A percentile compares a stretch with the other conserved stretches of the same genome.
These are phyloP conservation scores for Papilio demoleus DNA, from an alignment of 2,888 invertebrate species.

Conservation along the genomic window DNA sequence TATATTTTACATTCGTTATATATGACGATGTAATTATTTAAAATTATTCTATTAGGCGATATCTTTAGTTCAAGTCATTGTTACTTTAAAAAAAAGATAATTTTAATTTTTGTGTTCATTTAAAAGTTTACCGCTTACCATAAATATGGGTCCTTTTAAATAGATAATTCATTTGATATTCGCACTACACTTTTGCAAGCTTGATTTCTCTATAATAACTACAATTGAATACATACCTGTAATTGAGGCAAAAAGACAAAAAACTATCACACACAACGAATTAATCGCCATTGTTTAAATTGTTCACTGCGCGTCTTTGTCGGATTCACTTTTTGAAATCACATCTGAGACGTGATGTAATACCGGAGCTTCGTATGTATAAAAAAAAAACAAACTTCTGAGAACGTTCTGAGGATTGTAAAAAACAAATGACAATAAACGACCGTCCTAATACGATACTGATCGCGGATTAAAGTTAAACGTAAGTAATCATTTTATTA, in stretches of 20 bases:
- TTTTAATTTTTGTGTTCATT: too few relatives aligned
- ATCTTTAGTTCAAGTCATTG: too few relatives aligned
- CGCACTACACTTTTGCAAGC: neutral
- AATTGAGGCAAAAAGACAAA: conserved; percentile 12
- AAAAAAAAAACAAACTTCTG: conserved; percentile 33
- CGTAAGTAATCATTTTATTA: conserved; percentile 6
- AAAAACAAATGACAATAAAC: conserved; percentile 31
- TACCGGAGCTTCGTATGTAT: conserved; percentile 29
- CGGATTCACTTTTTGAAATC: conserved; percentile 22
- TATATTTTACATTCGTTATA: too few relatives aligned
- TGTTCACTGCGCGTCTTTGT: neutral
- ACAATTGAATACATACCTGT: conserved; percentile 27
- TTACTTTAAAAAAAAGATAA: too few relatives aligned
- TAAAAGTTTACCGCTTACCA: too few relatives aligned
- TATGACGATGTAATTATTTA: too few relatives aligned
- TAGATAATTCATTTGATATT: too few relatives aligned
- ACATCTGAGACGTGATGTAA: conserved; percentile 34
- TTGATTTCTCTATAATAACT: neutral
- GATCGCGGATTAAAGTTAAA: conserved; percentile 36
- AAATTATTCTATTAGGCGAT: too few relatives aligned
- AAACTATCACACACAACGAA: conserved; percentile 11
- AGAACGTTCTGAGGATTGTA: conserved; percentile 30
- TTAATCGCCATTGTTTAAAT: conserved; percentile 15
- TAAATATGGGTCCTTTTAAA: too few relatives aligned
- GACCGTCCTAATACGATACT: conserved; percentile 24